Evolutionary conservation across 2,888 invertebrate genomes (phyloP).

Genomic region (Pinctada fucata): DNA sequence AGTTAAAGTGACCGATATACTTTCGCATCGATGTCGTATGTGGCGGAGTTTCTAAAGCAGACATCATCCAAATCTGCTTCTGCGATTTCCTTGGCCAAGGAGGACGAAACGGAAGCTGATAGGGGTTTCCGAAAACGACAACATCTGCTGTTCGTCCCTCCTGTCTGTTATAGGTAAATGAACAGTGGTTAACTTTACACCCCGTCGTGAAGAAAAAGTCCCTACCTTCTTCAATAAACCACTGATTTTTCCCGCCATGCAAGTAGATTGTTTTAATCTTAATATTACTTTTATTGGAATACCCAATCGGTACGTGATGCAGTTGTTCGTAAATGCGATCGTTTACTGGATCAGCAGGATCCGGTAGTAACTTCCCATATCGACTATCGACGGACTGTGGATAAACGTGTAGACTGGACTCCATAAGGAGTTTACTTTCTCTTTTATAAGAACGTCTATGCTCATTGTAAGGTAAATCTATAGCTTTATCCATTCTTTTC

Average conservation of each 20-base stretch:
- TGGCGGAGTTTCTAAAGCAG: constrained; percentile 25
- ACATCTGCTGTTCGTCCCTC: constrained; percentile 24
- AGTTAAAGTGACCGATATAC: constrained; percentile 34
- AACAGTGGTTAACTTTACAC: constrained; percentile 31
- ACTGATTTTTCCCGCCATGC: constrained; percentile 18
- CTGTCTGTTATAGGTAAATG: constrained; percentile 24
- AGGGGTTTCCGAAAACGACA: constrained; percentile 35
- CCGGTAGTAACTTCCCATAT: constrained; percentile 8
- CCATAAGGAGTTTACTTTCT: background rate
- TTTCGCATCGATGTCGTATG: constrained; percentile 20
- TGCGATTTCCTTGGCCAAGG: constrained; percentile 23
- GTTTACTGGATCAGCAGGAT: constrained; percentile 5
- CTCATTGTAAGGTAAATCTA: no score
- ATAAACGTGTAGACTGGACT: constrained; percentile 53
- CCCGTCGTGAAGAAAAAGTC: constrained; percentile 7
- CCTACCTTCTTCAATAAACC: constrained; percentile 23
- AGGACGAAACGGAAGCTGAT: constrained; percentile 19
- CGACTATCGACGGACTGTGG: constrained; percentile 61
- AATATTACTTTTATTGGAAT: background rate
- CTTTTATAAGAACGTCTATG: no score
- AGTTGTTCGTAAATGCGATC: constrained; percentile 36
- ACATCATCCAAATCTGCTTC: constrained; percentile 37
- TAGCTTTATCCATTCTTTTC: no score
- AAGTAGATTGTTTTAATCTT: constrained; percentile 25
- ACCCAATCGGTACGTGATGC: constrained; percentile 24